Evolutionary conservation across 2,113 vertebrate genomes (phyloP).

Genomic region (Hystrix brachyura): DNA sequence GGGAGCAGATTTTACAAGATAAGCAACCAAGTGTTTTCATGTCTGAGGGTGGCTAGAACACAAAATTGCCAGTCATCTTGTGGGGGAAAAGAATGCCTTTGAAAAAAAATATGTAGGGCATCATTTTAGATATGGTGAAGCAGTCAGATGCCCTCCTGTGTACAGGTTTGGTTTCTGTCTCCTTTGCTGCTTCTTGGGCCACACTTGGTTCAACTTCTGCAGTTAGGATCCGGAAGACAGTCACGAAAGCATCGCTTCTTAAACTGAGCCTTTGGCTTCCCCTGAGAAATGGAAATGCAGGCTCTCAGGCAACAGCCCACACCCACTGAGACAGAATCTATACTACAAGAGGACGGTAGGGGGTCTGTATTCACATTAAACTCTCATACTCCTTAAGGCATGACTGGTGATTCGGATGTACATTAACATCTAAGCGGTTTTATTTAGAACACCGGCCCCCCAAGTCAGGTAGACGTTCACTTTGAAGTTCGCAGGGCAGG

Average conservation of each 20-base stretch:
- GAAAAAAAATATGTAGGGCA: slow-evolving; percentile 75
- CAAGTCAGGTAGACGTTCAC: slow-evolving; percentile 57
- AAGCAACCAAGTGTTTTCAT: slow-evolving; percentile 86
- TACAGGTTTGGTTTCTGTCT: neutral
- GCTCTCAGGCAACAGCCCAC: slow-evolving; percentile 1
- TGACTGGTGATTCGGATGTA: slow-evolving; percentile 18
- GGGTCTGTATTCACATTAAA: neutral
- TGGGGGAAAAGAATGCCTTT: slow-evolving; percentile 80
- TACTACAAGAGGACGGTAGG: neutral
- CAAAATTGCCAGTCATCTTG: slow-evolving; percentile 84
- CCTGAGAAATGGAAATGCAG: neutral
- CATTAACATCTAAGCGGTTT: slow-evolving; percentile 64
- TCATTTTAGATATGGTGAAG: slow-evolving; percentile 66
- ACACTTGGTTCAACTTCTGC: neutral
- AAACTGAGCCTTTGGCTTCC: neutral
- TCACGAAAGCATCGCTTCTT: neutral
- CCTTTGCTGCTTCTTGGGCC: neutral
- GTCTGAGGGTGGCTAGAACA: slow-evolving; percentile 84
- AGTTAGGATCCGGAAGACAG: neutral
- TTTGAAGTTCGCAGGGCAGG: slow-evolving; percentile 74
- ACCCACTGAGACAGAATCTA: neutral
- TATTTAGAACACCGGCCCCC: slow-evolving; percentile 9
- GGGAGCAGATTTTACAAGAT: slow-evolving; percentile 84
- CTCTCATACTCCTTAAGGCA: neutral
- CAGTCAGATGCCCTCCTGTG: slow-evolving; percentile 29